Conservation (phyloP, 2,797 vertebrate genomes). For the Scleropages formosus region DNA sequence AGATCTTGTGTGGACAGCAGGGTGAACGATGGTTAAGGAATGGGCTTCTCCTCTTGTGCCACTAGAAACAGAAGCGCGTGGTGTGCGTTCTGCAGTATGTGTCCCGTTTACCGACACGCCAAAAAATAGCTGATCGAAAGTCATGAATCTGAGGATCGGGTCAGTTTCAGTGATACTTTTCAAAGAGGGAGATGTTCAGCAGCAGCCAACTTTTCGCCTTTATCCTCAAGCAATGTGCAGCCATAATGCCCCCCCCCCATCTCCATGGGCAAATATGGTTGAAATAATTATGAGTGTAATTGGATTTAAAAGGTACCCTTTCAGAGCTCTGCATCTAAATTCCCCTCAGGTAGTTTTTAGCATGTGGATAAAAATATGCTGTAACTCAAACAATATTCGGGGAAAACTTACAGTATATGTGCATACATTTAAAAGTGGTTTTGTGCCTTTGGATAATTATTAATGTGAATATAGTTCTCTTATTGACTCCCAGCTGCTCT, state of each 20-base stretch:
- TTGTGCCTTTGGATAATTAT: background rate
- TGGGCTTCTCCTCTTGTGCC: background rate
- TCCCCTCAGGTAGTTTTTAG: background rate
- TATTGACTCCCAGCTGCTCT: too few relatives aligned
- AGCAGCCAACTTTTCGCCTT: slow-evolving; percentile 3
- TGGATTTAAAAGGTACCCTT: slow-evolving; percentile 30
- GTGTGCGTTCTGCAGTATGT: too few relatives aligned
- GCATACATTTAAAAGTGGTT: background rate
- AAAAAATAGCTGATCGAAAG: background rate
- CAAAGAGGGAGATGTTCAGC: background rate
- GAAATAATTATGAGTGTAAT: slow-evolving; percentile 22
- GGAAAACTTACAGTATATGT: slow-evolving; percentile 17
- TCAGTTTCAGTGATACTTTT: background rate
- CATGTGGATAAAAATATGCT: slow-evolving; percentile 5
- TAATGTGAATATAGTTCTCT: background rate
- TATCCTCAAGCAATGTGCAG: slow-evolving; percentile 22
- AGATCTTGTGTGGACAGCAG: too few relatives aligned
- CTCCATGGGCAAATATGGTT: slow-evolving; percentile 2
- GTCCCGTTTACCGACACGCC: background rate
- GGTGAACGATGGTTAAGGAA: too few relatives aligned
- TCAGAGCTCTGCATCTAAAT: background rate
- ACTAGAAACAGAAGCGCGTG: background rate
- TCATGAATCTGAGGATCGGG: slow-evolving; percentile 17
- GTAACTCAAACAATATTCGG: slow-evolving; percentile 18
- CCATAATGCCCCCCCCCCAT: background rate